A percentile compares a stretch with the other conserved stretches of the same genome.
Conservation (phyloP, 1,140 invertebrate genomes). For the Campoletis sonorensis region DNA sequence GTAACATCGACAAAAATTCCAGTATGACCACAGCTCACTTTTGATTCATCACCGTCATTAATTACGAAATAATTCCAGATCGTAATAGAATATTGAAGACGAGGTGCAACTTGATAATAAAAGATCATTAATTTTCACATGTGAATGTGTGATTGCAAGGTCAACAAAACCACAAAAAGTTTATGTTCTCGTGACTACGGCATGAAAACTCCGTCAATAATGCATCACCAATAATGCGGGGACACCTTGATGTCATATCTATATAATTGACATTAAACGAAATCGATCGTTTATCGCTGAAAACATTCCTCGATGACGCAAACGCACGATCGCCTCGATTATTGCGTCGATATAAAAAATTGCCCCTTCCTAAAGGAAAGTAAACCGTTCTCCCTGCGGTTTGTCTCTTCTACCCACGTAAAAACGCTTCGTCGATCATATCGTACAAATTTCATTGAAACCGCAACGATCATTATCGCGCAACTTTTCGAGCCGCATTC, state of each 20-base stretch:
- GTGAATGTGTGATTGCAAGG: not conserved
- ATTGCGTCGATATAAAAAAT: slow-evolving; percentile 22
- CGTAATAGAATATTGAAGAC: not conserved
- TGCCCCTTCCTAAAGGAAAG: slow-evolving; percentile 13
- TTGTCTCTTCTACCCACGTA: slow-evolving; percentile 24
- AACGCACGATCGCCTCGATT: slow-evolving; percentile 6
- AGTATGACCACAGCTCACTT: not conserved
- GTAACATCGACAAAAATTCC: no score
- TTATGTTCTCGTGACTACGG: not conserved
- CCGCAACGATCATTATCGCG: slow-evolving; percentile 29
- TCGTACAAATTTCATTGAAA: slow-evolving; percentile 30
- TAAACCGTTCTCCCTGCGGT: slow-evolving; percentile 25
- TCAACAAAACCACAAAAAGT: not conserved
- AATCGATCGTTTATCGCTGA: slow-evolving; percentile 20
- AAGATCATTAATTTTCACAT: not conserved
- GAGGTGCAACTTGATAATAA: not conserved
- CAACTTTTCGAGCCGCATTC: slow-evolving; percentile 7
- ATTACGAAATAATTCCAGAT: not conserved
- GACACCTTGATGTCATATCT: not conserved
- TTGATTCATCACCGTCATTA: not conserved
- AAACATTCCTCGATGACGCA: slow-evolving; percentile 26
- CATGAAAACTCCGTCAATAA: not conserved
- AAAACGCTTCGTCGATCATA: slow-evolving; percentile 21
- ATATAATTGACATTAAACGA: not conserved
- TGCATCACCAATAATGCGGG: not conserved